Evolutionary conservation across 1,140 invertebrate genomes (phyloP).

Genomic region (Listronotus oregonensis): DNA sequence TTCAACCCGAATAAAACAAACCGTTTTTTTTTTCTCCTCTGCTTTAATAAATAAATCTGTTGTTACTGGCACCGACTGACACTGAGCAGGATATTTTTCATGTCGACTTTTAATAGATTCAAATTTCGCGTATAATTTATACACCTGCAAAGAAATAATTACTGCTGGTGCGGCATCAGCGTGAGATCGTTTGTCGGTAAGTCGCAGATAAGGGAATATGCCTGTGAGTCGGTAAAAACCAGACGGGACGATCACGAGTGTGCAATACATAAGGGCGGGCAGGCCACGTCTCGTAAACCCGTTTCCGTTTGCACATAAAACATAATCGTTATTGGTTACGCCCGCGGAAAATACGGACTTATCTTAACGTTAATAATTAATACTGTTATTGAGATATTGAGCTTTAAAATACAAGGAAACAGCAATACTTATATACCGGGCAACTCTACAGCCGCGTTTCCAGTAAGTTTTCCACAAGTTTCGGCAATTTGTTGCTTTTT

Average conservation of each 20-base stretch:
- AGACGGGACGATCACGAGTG: constrained; percentile 12
- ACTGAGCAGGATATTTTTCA: constrained; percentile 16
- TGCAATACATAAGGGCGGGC: constrained; percentile 12
- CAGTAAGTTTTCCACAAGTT: no score
- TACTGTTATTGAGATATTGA: constrained; percentile 2
- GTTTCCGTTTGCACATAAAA: constrained; percentile 10
- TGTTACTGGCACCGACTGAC: constrained; percentile 1
- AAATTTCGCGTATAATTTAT: constrained; percentile 11
- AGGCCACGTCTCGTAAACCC: neutral
- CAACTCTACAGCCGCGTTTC: no score
- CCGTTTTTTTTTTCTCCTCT: constrained; percentile 5
- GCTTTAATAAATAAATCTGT: constrained; percentile 9
- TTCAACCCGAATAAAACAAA: constrained; percentile 3
- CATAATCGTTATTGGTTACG: constrained; percentile 6
- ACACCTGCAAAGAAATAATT: constrained; percentile 10
- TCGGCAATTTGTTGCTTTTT: no score
- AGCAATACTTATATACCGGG: no score
- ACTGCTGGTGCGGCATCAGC: neutral
- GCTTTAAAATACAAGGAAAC: no score
- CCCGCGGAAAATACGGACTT: constrained; percentile 1
- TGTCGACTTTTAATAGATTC: constrained; percentile 14
- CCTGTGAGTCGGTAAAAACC: neutral
- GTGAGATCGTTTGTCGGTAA: constrained; percentile 13
- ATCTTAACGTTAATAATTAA: constrained; percentile 3
- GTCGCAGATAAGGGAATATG: constrained; percentile 12